phyloP scores from a whole-genome alignment of 2,888 invertebrate species.

The Mystacides longicornis region DNA sequence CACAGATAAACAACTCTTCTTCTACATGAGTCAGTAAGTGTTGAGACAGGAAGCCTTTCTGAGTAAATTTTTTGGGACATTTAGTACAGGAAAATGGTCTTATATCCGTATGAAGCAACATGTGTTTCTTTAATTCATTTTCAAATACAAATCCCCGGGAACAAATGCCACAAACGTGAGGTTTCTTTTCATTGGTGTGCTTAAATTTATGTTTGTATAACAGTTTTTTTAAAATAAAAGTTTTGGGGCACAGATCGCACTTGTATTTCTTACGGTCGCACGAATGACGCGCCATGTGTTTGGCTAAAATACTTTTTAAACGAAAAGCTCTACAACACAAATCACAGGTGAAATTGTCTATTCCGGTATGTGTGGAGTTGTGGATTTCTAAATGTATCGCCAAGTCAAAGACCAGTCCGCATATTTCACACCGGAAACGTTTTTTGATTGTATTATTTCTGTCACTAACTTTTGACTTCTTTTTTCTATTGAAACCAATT shows the following conservation, averaged over 20 bases:
- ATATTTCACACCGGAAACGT: not conserved
- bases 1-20: conserved; percentile 29
- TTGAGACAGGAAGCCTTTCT: not conserved
- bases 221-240: conserved; percentile 39
- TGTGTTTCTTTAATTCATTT: conserved; percentile 27
- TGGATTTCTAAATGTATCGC: not conserved
- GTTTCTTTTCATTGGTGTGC: conserved; percentile 32
- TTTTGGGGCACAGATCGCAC: conserved; percentile 42
- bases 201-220: conserved; percentile 45
- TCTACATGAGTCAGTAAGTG: not conserved
- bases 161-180: not conserved
- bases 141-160: conserved; percentile 3
- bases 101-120: conserved; percentile 6
- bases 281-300: conserved; percentile 4
- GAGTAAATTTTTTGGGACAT: conserved; percentile 1
- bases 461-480: not conserved
- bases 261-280: conserved; percentile 32
- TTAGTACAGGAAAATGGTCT: conserved; percentile 3
- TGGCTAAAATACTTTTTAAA: not conserved
- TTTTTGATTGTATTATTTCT: not conserved
- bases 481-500: too few relatives aligned
- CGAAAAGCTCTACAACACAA: not conserved
- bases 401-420: conserved; percentile 5
- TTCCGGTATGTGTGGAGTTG: not conserved
- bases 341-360: not conserved